phyloP scores from a whole-genome alignment of 92 coral and sea anemone genomes.

The Scolanthus callimorphus region DNA sequence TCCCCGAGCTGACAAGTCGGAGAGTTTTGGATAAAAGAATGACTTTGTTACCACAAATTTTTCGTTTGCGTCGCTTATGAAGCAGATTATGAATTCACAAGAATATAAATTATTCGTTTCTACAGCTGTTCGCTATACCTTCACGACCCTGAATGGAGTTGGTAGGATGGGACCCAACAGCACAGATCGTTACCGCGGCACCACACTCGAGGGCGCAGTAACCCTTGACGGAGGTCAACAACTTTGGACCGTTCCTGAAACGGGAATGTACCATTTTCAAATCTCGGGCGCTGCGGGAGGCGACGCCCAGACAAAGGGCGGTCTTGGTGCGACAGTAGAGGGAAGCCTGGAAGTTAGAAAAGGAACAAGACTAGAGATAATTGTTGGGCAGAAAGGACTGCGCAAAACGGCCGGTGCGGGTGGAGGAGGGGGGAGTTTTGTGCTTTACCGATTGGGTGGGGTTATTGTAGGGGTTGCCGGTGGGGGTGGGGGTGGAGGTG shows the following conservation, averaged over 20 bases:
- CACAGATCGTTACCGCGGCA: slow-evolving; percentile 2
- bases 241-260: slow-evolving; percentile 51
- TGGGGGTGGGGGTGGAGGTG: slow-evolving; percentile 66
- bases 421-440: slow-evolving; percentile 61
- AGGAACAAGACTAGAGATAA: slow-evolving; percentile 18
- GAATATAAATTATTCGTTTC: too few relatives aligned
- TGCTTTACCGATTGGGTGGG: slow-evolving; percentile 1
- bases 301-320: slow-evolving; percentile 1
- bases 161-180: slow-evolving; percentile 20
- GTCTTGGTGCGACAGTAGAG: slow-evolving; percentile 26
- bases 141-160: slow-evolving; percentile 11
- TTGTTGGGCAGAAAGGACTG: slow-evolving; percentile 54
- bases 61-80: too few relatives aligned
- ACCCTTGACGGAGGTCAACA: slow-evolving; percentile 29
- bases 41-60: too few relatives aligned
- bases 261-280: slow-evolving; percentile 23
- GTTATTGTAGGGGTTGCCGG: slow-evolving; percentile 45
- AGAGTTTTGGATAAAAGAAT: too few relatives aligned
- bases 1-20: too few relatives aligned
- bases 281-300: slow-evolving; percentile 56
- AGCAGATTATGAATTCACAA: too few relatives aligned
- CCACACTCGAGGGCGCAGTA: slow-evolving; percentile 10
- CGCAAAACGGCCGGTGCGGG: slow-evolving; percentile 24
- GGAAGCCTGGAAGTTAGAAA: slow-evolving; percentile 16
- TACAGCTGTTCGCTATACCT: slow-evolving; percentile 13